Base-by-base conservation (phyloP, 2,113 vertebrate species). In the Bungarus multicinctus region DNA sequence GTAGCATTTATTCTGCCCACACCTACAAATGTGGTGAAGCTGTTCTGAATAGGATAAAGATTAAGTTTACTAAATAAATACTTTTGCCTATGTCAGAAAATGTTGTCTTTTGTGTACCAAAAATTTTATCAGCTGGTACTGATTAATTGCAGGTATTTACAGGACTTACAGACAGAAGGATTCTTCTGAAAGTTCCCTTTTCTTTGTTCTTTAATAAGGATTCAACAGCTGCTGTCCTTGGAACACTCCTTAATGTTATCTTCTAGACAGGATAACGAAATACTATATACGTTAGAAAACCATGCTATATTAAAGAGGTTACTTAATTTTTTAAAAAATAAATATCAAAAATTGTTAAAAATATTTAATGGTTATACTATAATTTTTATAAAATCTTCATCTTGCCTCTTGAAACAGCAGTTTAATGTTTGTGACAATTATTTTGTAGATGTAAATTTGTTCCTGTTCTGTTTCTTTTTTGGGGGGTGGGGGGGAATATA, bases 41-140 rank as follows among this genome's bases (percentile, higher is more conserved):
- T 91, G 89, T 94, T 95, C 50, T 55, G 64, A 91, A 54, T 85
- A 94, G 92, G 58, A 30, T 88, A 34, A 95, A 96, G 95, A 96
- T 95, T 90, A 94, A 95, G 96, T 95, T 96, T 55, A 95, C 57
- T 64, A 90, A 95, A 89, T 91, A 97, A 96, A 97, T 97, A 94
- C 90, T 95, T 97, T 91, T 95, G 90, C 86, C 22, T 1, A 2
- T 94, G 91, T 88, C 95, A 89, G 95, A 90, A 25, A 94, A 95
- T 94, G 95, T 64, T 64, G 54, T 92, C 81, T 52, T 50, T 87
- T 50, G 53, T 94, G 39, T 87, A 88, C 89, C 57, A 50, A 91
- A 47, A n/a, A 89, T n/a, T n/a, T n/a, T 93, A 94, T 96, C 90
- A 58, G 54, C 39, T 27, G 91, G 85, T 94, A 89, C 91, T 96